Conservation (phyloP, 1,140 invertebrate species). For the Drosophila chauvacae region DNA sequence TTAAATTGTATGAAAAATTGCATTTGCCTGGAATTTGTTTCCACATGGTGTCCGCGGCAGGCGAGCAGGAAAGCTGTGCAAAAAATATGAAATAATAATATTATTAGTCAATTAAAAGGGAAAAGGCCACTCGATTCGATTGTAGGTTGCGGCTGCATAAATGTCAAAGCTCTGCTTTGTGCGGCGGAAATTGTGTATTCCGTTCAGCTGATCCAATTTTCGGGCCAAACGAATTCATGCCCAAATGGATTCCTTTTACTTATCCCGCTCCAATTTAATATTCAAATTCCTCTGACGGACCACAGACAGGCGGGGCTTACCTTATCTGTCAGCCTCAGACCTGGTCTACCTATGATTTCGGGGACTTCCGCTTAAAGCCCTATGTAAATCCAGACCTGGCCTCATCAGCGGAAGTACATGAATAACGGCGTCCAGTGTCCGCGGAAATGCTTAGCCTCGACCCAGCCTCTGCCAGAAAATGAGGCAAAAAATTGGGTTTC, state of each 20-base stretch:
- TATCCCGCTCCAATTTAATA: constrained; percentile 27
- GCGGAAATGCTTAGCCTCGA: constrained; percentile 31
- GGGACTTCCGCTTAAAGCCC: constrained; percentile 32
- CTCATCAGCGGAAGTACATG: constrained; percentile 19
- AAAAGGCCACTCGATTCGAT: constrained; percentile 19
- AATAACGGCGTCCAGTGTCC: constrained; percentile 33
- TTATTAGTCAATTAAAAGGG: constrained; percentile 35
- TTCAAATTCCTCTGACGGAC: constrained; percentile 13
- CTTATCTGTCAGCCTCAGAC: constrained; percentile 30
- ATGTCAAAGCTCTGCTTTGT: constrained; percentile 19
- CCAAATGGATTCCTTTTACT: constrained; percentile 14
- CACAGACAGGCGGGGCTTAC: constrained; percentile 2
- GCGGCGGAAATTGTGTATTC: constrained; percentile 14
- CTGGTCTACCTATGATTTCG: constrained; percentile 29
- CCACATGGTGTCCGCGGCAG: neutral
- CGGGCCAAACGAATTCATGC: constrained; percentile 9
- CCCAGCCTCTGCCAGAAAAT: constrained; percentile 1
- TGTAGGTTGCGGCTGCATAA: constrained; percentile 17
- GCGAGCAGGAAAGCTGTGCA: neutral
- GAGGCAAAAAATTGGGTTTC: constrained; percentile 46
- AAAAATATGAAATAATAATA: constrained; percentile 27
- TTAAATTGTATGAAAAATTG: constrained; percentile 41
- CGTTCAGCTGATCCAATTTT: constrained; percentile 22
- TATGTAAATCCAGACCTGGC: constrained; percentile 32
- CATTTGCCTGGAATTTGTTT: constrained; percentile 4